phyloP scores from a whole-genome alignment of 2,888 invertebrate genomes.

The Marasmarcha lunaedactyla region DNA sequence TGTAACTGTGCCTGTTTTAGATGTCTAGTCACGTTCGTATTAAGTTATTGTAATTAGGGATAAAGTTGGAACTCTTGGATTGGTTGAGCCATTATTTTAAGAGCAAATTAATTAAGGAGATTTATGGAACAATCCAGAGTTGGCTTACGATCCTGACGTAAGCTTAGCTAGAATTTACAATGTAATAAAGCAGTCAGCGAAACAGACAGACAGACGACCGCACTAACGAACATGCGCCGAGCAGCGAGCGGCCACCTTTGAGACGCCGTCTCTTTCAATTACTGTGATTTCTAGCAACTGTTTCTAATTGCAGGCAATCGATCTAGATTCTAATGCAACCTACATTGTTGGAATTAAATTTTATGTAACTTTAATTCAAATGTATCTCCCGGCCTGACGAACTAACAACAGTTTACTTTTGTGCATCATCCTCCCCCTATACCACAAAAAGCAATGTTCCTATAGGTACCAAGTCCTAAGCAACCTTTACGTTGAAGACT shows the following conservation, averaged over 20 bases:
- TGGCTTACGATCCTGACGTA: conserved; percentile 20
- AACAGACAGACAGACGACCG: conserved; percentile 28
- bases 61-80: not conserved
- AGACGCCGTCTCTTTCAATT: conserved; percentile 11
- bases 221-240: conserved; percentile 32
- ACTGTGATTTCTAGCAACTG: not conserved
- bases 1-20: too few species aligned
- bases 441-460: too few species aligned
- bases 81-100: conserved; percentile 17
- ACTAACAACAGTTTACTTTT: too few species aligned
- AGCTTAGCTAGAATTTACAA: conserved; percentile 37
- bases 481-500: too few species aligned
- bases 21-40: too few species aligned
- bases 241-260: conserved; percentile 5
- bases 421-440: too few species aligned
- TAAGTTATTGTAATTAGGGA: too few species aligned
- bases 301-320: not conserved
- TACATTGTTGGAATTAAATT: too few species aligned
- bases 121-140: conserved; percentile 25
- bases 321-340: not conserved
- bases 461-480: too few species aligned
- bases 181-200: conserved; percentile 41
- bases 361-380: too few species aligned
- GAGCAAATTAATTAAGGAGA: conserved; percentile 27
- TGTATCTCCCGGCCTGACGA: too few species aligned